These are phyloP conservation scores for Phenacoccus solenopsis DNA, from an alignment of 1,140 invertebrate species.

Conservation along the genomic window DNA sequence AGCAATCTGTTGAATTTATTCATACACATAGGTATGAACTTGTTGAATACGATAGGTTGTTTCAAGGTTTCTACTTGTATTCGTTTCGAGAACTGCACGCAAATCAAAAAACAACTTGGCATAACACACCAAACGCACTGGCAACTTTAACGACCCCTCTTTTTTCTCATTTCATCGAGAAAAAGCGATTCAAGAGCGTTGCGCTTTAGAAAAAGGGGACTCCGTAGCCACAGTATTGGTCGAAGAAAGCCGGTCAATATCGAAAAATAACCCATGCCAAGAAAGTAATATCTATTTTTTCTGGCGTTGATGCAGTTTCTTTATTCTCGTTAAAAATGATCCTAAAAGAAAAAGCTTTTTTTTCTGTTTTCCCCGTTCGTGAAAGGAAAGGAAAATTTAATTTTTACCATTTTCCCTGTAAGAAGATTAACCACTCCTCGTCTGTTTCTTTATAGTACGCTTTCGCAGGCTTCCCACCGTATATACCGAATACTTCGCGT, in stretches of 20 bases:
- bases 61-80: too few relatives aligned
- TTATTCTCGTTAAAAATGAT: neutral
- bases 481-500: neutral
- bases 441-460: neutral
- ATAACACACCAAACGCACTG: too few relatives aligned
- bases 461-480: too few relatives aligned
- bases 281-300: neutral
- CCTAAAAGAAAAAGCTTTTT: neutral
- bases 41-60: too few relatives aligned
- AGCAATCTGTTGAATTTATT: too few relatives aligned
- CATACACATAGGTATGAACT: too few relatives aligned
- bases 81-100: too few relatives aligned
- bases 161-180: neutral
- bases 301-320: neutral
- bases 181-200: neutral
- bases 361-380: neutral
- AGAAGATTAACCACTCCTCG: neutral
- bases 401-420: neutral
- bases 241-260: neutral
- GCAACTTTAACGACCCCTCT: neutral
- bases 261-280: neutral
- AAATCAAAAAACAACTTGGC: too few relatives aligned
- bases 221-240: too few relatives aligned
- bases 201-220: neutral
- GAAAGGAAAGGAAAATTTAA: neutral